Conservation (phyloP, 2,888 invertebrate species). For the Pegoplata infirma region DNA sequence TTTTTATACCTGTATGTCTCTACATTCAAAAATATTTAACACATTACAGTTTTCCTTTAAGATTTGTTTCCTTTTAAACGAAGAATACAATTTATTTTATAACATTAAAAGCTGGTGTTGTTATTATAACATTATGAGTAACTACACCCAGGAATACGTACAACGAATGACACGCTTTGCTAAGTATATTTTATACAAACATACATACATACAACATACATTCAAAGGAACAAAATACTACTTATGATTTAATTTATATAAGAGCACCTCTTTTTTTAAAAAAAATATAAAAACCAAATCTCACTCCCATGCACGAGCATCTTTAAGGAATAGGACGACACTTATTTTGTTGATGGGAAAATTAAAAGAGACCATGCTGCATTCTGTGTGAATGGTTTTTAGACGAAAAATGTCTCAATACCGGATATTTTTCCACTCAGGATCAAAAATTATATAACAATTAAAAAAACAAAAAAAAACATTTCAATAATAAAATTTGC, state of each 20-base stretch:
- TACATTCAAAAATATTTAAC: not conserved
- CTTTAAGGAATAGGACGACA: not conserved
- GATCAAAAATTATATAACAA: too few species aligned
- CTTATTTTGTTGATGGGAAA: too few species aligned
- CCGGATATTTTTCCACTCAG: too few species aligned
- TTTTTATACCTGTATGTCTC: not conserved
- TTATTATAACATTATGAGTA: constrained; percentile 10
- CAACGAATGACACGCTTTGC: not conserved
- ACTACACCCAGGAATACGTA: not conserved
- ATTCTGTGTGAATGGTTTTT: too few species aligned
- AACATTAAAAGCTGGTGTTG: too few species aligned
- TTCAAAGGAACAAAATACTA: constrained; percentile 3
- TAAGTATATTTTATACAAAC: not conserved
- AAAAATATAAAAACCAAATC: too few species aligned
- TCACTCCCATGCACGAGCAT: not conserved
- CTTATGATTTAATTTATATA: constrained; percentile 46
- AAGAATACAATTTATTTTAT: too few species aligned
- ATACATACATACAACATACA: not conserved
- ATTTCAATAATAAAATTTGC: too few species aligned
- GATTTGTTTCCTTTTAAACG: not conserved
- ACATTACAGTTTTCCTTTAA: not conserved
- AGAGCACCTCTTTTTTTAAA: constrained; percentile 15
- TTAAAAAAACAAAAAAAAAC: too few species aligned
- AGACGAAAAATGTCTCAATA: too few species aligned
- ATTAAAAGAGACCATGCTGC: too few species aligned